A percentile compares a stretch with the other conserved stretches of the same genome.
Evolutionary conservation across 2,797 vertebrate genomes (phyloP).

Genomic region (Hoplostethus mediterraneus): DNA sequence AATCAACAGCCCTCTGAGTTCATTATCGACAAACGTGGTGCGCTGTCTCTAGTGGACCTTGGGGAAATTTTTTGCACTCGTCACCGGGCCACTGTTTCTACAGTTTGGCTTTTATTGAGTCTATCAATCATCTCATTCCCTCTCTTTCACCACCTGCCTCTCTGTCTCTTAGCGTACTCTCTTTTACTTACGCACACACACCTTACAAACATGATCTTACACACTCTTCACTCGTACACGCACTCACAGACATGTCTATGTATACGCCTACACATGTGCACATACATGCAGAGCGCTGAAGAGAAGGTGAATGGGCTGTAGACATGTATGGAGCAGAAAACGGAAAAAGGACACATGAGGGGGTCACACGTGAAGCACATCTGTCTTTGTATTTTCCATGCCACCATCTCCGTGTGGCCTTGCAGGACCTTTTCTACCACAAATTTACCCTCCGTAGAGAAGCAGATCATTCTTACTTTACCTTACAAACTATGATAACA

Average conservation of each 20-base stretch:
- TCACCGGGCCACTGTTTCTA: conserved; percentile 63
- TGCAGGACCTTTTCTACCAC: conserved; percentile 20
- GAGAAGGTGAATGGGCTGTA: conserved; percentile 75
- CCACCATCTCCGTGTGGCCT: conserved; percentile 31
- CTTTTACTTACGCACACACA: conserved; percentile 36
- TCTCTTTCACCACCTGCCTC: conserved; percentile 59
- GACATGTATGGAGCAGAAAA: conserved; percentile 67
- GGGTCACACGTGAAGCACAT: conserved; percentile 54
- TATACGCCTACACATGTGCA: conserved; percentile 37
- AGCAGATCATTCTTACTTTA: conserved; percentile 6
- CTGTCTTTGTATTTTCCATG: conserved; percentile 57
- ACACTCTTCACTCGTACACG: conserved; percentile 16
- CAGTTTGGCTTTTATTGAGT: conserved; percentile 78
- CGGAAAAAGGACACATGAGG: conserved; percentile 52
- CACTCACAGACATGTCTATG: neutral
- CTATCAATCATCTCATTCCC: conserved; percentile 76
- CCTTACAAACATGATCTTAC: conserved; percentile 30
- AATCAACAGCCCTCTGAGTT: conserved; percentile 59
- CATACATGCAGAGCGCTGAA: conserved; percentile 35
- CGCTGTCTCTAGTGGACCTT: conserved; percentile 66
- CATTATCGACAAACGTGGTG: conserved; percentile 72
- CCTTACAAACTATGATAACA: conserved; percentile 24
- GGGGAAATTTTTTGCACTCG: conserved; percentile 72
- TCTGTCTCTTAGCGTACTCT: conserved; percentile 62
- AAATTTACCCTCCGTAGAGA: conserved; percentile 27